These are phyloP conservation scores for Copidosoma floridanum DNA, from an alignment of 1,140 invertebrate species.

Conservation along the genomic window DNA sequence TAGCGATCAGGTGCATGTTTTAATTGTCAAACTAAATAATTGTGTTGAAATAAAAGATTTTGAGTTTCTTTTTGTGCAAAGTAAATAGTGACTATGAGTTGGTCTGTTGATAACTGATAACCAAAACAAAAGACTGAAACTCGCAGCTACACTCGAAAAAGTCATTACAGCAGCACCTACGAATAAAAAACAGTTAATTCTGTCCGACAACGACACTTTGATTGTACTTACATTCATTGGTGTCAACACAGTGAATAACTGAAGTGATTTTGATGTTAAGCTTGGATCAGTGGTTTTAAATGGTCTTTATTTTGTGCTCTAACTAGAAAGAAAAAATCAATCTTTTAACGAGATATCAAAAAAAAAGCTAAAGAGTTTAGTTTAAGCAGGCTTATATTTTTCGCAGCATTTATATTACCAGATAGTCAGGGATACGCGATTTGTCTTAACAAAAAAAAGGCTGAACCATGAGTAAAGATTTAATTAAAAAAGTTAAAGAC, in stretches of 20 bases:
- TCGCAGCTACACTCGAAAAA: not conserved
- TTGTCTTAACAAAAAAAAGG: not conserved
- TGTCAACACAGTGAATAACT: not conserved
- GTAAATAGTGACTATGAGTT: no score
- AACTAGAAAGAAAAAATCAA: conserved; percentile 1
- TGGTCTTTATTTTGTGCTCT: not conserved
- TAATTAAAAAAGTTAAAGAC: not conserved
- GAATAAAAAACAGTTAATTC: not conserved
- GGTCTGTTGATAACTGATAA: no score
- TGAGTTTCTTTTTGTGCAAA: no score
- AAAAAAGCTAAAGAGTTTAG: not conserved
- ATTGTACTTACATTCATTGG: not conserved
- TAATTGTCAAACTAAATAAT: no score
- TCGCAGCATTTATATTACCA: not conserved
- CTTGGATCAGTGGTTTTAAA: conserved; percentile 9
- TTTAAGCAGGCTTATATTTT: not conserved
- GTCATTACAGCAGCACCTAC: not conserved
- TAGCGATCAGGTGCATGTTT: no score
- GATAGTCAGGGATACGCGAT: not conserved
- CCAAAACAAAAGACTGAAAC: not conserved
- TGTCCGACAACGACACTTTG: not conserved
- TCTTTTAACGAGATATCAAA: conserved; percentile 7
- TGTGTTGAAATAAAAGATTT: no score
- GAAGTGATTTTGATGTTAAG: not conserved
- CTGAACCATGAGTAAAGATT: not conserved